Evolutionary conservation across 2,113 vertebrate species (phyloP), one percentile per base, ranked within the genome.

Genomic region (Aix galericulata): DNA sequence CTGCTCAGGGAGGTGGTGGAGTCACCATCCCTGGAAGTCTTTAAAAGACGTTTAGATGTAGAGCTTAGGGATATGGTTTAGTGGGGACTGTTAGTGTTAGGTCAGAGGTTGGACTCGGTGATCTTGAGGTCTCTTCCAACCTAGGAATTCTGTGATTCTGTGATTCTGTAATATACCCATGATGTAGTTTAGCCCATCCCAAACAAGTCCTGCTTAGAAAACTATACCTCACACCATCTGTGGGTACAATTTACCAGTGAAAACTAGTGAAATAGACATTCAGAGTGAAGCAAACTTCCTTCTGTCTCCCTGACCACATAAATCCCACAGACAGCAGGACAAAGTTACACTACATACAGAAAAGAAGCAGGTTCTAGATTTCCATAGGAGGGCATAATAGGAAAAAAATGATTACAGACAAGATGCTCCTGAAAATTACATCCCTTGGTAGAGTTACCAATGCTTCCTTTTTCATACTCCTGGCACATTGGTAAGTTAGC

Each of bases 381-480:
- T 67, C n/a, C 46, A 32, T 0, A 55, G 23, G 0, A 63, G 27
- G 18, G 21, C 8, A 42, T 32, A 59, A 66, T 4, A 34, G n/a
- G 40, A 69, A 86, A 59, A 74, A 9, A n/a, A 11, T 73, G 7
- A 9, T 52, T 11, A 62, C 1, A 64, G 42, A 26, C 7, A 86
- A 83, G 48, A 59, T 17, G 13, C 23, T 74, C 48, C 56, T 89
- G 69, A 86, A 88, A 96, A 80, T 40, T 32, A 40, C 18, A 77
- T 32, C 46, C 72, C 5, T 32, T 10, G 2, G 14, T 36, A 66
- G 13, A 52, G 63, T 15, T 53, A 38, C 13, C 26, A 80, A 3
- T 17, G 66, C 55, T n/a, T 58, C 4, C 7, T 63, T 60, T 50
- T 36, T 52, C 76, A 88, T 36, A 32, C 16, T 75, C 56, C 58